A percentile compares a stretch with the other conserved stretches of the same genome.
Evolutionary conservation across 2,888 invertebrate genomes (phyloP).

Genomic region (Drosophila dives): DNA sequence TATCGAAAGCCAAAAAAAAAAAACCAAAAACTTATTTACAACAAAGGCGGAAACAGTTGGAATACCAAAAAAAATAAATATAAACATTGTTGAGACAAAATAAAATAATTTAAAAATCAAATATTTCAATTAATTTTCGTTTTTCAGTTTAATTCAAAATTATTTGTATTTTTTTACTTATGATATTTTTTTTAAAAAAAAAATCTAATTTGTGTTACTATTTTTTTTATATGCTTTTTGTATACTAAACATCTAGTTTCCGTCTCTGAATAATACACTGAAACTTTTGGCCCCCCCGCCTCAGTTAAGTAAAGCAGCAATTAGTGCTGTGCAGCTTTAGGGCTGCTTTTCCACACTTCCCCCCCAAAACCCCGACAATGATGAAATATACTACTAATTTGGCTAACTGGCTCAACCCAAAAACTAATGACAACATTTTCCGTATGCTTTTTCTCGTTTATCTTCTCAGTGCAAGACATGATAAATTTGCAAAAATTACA

Average conservation of each 20-base stretch:
- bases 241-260: constrained; percentile 45
- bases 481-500: constrained; percentile 89
- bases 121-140: neutral
- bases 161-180: neutral
- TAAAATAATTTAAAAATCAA: neutral
- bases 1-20: constrained; percentile 81
- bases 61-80: neutral
- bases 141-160: neutral
- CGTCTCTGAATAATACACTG: constrained; percentile 38
- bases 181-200: neutral
- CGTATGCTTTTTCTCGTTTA: constrained; percentile 53
- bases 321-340: constrained; percentile 56
- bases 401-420: constrained; percentile 47
- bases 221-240: neutral
- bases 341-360: constrained; percentile 27
- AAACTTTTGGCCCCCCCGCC: constrained; percentile 2
- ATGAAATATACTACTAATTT: constrained; percentile 54
- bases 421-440: constrained; percentile 76
- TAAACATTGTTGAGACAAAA: neutral
- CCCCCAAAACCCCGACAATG: neutral
- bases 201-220: neutral
- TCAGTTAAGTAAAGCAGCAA: constrained; percentile 51
- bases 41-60: constrained; percentile 36
- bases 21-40: neutral
- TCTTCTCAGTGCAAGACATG: constrained; percentile 85